Base-by-base conservation (phyloP, 2,888 invertebrate species). In the Thalpophila matura region DNA sequence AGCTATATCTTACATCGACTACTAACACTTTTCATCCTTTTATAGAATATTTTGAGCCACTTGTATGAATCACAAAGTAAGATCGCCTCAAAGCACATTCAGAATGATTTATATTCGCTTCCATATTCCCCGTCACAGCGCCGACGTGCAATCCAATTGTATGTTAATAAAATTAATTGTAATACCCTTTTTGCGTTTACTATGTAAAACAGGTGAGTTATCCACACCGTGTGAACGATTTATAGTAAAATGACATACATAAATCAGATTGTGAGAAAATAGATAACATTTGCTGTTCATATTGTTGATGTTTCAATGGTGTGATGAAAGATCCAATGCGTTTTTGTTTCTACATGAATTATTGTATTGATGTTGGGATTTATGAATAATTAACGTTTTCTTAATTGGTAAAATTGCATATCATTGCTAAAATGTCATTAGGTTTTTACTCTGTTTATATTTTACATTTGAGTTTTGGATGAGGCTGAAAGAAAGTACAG, bases 241-340 rank as follows among this genome's bases (percentile, higher is more conserved):
- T 60, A 55, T 56, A 51, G 22, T 40, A 55, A 63, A 70, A 60
- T 56, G 56, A 51, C 46, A 59, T 29, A 60, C 38, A 74, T 74
- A 63, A 54, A 76, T 81, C 63, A 73, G 50, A 58, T 67, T 74
- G 73, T 81, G 80, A 67, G 81, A 81, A 80, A 61, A 78, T 24
- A 49, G 79, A 80, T 81, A 81, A 74, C 67, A 75, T 72, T 51
- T 42, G 58, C 7, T 26, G 54, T 18, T 63, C 46, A 49, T 35
- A 56, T 40, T 22, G 43, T 58, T 64, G 54, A 60, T 20, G 26
- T 57, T 55, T 62, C 47, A 64, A 64, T 51, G 18, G 42, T 53
- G 55, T 76, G 67, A 35, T 67, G 71, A 76, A 74, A 60, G 38
- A 57, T 51, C 42, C 42, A 53, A 27, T 49, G n/a, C 10, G 26